Conservation (phyloP, 1,140 invertebrate species). For the Eriocheir sinensis region DNA sequence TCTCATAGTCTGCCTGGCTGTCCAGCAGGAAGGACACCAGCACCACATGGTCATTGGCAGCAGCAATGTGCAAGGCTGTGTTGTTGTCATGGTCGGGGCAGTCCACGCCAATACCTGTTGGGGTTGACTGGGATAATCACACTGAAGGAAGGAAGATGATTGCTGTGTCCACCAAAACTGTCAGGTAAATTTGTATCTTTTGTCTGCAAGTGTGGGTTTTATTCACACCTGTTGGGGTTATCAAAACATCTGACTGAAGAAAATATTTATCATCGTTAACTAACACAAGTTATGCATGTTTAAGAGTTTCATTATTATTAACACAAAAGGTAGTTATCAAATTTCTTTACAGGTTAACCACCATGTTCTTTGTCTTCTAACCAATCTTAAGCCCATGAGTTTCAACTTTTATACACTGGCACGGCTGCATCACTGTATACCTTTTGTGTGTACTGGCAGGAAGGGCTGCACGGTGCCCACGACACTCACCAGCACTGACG, state of each 20-base stretch:
- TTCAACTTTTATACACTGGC: background rate
- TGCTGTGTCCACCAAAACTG: too few species aligned
- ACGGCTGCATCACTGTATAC: too few species aligned
- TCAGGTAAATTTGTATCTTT: too few species aligned
- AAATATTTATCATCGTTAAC: too few species aligned
- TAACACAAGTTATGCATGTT: too few species aligned
- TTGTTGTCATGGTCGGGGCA: slow-evolving; percentile 70
- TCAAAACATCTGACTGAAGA: too few species aligned
- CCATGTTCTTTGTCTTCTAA: background rate
- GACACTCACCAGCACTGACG: slow-evolving; percentile 36
- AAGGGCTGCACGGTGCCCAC: background rate
- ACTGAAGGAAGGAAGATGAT: background rate
- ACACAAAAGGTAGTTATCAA: background rate
- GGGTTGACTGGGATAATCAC: background rate
- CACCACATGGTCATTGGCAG: slow-evolving; percentile 67
- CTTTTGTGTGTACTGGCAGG: background rate
- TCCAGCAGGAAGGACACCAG: slow-evolving; percentile 49
- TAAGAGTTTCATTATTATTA: background rate
- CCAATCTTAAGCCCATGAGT: background rate
- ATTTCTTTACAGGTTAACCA: background rate
- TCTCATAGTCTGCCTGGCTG: slow-evolving; percentile 36
- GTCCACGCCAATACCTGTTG: slow-evolving; percentile 53
- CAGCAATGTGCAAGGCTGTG: slow-evolving; percentile 71
- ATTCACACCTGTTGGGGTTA: too few species aligned
- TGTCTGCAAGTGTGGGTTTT: too few species aligned